These are phyloP conservation scores for Danio choprae DNA, from an alignment of 2,797 vertebrate genomes.

Conservation along the genomic window DNA sequence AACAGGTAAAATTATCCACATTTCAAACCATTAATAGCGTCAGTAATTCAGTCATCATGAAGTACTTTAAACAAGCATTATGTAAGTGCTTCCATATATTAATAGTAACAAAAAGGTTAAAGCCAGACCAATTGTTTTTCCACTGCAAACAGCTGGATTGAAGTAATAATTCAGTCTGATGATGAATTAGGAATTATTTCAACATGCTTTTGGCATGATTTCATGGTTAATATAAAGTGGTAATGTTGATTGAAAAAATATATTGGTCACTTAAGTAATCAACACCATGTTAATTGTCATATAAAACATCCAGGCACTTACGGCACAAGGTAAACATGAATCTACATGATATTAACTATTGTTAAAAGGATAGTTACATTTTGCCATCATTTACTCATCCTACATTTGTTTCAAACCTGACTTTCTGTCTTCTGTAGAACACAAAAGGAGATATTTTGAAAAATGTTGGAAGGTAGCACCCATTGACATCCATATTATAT, in stretches of 20 bases:
- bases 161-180: not conserved
- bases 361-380: not conserved
- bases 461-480: no score
- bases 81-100: not conserved
- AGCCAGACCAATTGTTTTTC: no score
- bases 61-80: not conserved
- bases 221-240: not conserved
- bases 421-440: no score
- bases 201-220: not conserved
- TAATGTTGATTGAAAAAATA: not conserved
- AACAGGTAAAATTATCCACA: not conserved
- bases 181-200: not conserved
- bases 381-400: no score
- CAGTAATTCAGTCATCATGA: not conserved
- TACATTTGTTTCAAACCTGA: no score
- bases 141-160: not conserved
- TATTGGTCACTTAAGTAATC: not conserved
- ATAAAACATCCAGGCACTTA: slow-evolving; percentile 35
- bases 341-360: not conserved
- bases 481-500: no score
- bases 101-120: not conserved
- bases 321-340: not conserved
- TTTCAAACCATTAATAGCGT: slow-evolving; percentile 2
- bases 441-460: no score
- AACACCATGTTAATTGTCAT: not conserved